Percentiles rank a stretch among this genome's conserved stretches.
These are phyloP conservation scores for Stenotaenia linearis DNA, from an alignment of 2,888 invertebrate genomes.

Conservation along the genomic window DNA sequence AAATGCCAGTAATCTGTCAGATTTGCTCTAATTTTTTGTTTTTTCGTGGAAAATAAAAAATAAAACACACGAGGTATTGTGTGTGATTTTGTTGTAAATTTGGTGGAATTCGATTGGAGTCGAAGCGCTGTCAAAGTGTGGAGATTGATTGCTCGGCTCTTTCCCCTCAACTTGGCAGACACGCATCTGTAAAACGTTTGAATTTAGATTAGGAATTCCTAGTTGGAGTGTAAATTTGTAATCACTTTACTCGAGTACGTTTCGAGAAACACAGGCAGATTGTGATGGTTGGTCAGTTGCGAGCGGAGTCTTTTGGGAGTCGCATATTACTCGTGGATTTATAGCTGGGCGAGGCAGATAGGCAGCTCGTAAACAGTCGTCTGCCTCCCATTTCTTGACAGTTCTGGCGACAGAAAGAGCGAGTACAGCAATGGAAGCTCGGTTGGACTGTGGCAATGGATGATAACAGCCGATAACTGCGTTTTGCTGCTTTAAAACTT, in stretches of 20 bases:
- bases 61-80: neutral
- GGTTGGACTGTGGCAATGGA: neutral
- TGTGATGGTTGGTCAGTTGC: neutral
- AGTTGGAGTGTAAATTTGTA: neutral
- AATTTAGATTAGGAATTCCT: neutral
- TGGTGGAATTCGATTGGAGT: neutral
- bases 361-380: constrained; percentile 19
- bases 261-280: neutral
- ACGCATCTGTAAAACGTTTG: neutral
- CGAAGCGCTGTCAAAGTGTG: neutral
- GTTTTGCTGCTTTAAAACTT: neutral
- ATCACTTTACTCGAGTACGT: neutral
- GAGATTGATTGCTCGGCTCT: neutral
- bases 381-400: neutral
- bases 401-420: constrained; percentile 7
- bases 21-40: neutral
- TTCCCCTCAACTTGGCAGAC: neutral
- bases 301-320: constrained; percentile 1
- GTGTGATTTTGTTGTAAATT: neutral
- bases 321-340: constrained; percentile 19
- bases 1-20: neutral
- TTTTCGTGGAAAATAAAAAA: neutral
- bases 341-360: neutral
- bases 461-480: constrained; percentile 7
- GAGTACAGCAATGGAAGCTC: neutral